A percentile compares a stretch with the other conserved stretches of the same genome.
phyloP scores from a whole-genome alignment of 2,113 vertebrate genomes.

The Syngnathus floridae region DNA sequence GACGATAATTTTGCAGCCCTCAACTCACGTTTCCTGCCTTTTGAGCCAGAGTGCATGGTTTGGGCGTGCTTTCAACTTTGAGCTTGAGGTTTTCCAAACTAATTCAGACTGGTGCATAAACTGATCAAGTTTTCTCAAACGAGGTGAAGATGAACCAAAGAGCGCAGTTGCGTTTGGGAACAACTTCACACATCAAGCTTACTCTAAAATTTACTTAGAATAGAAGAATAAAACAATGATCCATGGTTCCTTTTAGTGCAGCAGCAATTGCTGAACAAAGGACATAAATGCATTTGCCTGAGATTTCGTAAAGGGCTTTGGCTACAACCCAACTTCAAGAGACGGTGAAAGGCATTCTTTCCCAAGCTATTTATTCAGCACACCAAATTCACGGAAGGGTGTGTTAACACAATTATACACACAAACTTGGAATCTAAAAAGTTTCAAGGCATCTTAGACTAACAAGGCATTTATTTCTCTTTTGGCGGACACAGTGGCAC shows the following conservation, averaged over 20 bases:
- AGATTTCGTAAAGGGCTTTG: constrained; percentile 12
- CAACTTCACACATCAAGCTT: too few relatives aligned
- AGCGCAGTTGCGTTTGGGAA: too few relatives aligned
- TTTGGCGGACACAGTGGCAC: constrained; percentile 7
- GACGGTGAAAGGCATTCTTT: constrained; percentile 27
- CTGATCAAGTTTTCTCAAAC: too few relatives aligned
- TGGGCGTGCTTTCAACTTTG: too few relatives aligned
- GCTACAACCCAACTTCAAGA: constrained; percentile 20
- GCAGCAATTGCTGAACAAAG: constrained; percentile 26
- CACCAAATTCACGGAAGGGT: constrained; percentile 1
- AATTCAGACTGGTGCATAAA: too few relatives aligned
- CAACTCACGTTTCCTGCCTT: too few relatives aligned
- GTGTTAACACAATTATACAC: constrained; percentile 8
- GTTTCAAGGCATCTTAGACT: neutral
- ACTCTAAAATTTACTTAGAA: too few relatives aligned
- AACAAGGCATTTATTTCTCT: constrained; percentile 19
- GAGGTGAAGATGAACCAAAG: too few relatives aligned
- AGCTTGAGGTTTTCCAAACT: too few relatives aligned
- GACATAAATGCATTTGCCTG: constrained; percentile 36
- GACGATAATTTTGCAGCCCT: too few relatives aligned
- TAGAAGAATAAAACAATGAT: constrained; percentile 19
- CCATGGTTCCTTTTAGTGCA: constrained; percentile 14
- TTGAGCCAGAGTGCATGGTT: too few relatives aligned
- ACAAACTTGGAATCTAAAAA: neutral
- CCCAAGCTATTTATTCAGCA: constrained; percentile 5